phyloP scores from a whole-genome alignment of 2,888 invertebrate genomes.

The Pandemis heparana region DNA sequence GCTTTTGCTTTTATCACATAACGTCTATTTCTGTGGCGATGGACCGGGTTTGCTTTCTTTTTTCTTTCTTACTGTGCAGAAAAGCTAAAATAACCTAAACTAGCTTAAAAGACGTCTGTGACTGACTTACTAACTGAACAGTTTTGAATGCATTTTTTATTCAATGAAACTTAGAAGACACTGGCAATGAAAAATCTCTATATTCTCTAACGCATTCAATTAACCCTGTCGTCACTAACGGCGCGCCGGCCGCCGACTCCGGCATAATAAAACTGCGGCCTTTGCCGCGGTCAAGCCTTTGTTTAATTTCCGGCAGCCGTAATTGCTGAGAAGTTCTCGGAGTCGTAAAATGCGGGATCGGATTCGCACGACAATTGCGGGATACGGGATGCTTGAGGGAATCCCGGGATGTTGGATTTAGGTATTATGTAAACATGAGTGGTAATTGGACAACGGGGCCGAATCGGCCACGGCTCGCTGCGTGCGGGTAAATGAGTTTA shows the following conservation, averaged over 20 bases:
- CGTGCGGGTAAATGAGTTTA: slow-evolving; percentile 35
- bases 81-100: too few relatives aligned
- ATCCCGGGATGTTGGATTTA: slow-evolving; percentile 32
- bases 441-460: slow-evolving; percentile 40
- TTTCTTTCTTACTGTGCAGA: too few relatives aligned
- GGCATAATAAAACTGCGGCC: slow-evolving; percentile 42
- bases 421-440: slow-evolving; percentile 45
- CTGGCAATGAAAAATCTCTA: slow-evolving; percentile 22
- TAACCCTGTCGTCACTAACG: slow-evolving; percentile 28
- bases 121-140: neutral
- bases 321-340: slow-evolving; percentile 60
- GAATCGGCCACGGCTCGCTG: slow-evolving; percentile 30
- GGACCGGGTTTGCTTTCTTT: too few relatives aligned
- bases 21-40: too few relatives aligned
- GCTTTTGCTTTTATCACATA: too few relatives aligned
- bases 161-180: neutral
- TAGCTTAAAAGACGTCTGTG: too few relatives aligned
- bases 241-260: slow-evolving; percentile 28
- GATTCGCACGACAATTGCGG: slow-evolving; percentile 42
- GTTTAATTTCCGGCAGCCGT: slow-evolving; percentile 63
- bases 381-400: slow-evolving; percentile 33
- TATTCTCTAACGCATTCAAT: slow-evolving; percentile 35
- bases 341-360: slow-evolving; percentile 45
- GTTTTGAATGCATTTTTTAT: neutral
- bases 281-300: slow-evolving; percentile 57